A percentile compares a stretch with the other conserved stretches of the same genome.
Evolutionary conservation across 2,888 invertebrate genomes (phyloP).

Genomic region (Anagyrus pseudococci): DNA sequence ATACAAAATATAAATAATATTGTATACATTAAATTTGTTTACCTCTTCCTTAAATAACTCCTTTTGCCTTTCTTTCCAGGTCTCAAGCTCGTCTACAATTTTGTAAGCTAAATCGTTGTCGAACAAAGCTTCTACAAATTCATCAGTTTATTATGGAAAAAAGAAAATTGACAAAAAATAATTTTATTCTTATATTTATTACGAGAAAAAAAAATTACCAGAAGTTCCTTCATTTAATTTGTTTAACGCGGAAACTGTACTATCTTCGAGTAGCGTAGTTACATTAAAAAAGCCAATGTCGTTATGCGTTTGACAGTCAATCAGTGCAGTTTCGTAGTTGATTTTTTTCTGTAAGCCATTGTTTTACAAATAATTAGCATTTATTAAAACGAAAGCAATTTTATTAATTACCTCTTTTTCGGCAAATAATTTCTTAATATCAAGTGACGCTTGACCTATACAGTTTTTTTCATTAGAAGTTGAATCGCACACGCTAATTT

Average conservation of each 20-base stretch:
- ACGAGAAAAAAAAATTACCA: slow-evolving; percentile 1
- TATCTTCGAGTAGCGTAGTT: slow-evolving; percentile 51
- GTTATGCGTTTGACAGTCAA: slow-evolving; percentile 43
- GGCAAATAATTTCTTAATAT: slow-evolving; percentile 49
- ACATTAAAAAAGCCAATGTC: slow-evolving; percentile 50
- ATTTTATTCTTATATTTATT: slow-evolving; percentile 1
- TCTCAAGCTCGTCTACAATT: slow-evolving; percentile 73
- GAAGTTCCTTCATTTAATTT: slow-evolving; percentile 10
- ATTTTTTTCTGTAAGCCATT: slow-evolving; percentile 47
- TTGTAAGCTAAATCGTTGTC: slow-evolving; percentile 62
- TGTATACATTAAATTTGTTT: slow-evolving; percentile 28
- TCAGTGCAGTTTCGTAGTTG: slow-evolving; percentile 48
- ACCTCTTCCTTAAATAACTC: slow-evolving; percentile 70
- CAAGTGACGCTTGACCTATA: slow-evolving; percentile 48
- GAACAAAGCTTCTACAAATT: slow-evolving; percentile 51
- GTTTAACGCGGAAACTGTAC: slow-evolving; percentile 22
- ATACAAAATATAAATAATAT: slow-evolving; percentile 8
- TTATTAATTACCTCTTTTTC: slow-evolving; percentile 45
- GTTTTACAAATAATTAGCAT: slow-evolving; percentile 29
- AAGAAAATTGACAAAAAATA: slow-evolving; percentile 5
- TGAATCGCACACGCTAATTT: slow-evolving; percentile 52
- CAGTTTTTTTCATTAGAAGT: slow-evolving; percentile 42
- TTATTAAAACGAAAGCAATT: background rate
- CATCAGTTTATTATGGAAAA: no score
- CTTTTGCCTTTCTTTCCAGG: slow-evolving; percentile 76